Evolutionary conservation across 1,140 invertebrate species (phyloP).

Genomic region (Eriosoma lanigerum): DNA sequence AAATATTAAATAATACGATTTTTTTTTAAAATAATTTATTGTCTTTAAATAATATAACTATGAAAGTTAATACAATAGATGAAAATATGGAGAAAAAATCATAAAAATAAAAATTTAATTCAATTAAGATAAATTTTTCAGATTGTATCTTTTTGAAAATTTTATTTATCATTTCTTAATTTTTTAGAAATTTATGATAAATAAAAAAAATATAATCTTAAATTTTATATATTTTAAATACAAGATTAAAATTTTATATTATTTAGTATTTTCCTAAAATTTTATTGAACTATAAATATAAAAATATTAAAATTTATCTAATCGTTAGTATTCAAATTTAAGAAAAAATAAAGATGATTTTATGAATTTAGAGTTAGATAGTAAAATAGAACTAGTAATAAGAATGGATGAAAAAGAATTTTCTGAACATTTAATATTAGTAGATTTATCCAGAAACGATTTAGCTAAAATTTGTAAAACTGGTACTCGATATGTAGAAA

Average conservation of each 20-base stretch:
- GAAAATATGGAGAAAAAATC: neutral
- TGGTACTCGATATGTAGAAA: neutral
- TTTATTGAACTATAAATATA: neutral
- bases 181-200: neutral
- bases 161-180: too few relatives aligned
- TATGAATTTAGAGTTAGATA: neutral
- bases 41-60: too few relatives aligned
- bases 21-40: too few relatives aligned
- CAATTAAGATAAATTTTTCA: neutral
- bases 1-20: too few relatives aligned
- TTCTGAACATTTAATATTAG: neutral
- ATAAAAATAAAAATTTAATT: neutral
- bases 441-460: neutral
- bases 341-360: too few relatives aligned
- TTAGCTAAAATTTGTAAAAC: neutral
- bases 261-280: neutral
- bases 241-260: too few relatives aligned
- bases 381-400: neutral
- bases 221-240: too few relatives aligned
- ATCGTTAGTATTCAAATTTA: neutral
- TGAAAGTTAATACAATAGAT: too few relatives aligned
- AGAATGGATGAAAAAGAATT: neutral
- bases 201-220: neutral
- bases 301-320: neutral
- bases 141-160: too few relatives aligned